Evolutionary conservation across 64 coral and sea anemone species (phyloP), one percentile per base, ranked within the genome.

Genomic region (Pocillopora damicornis): DNA sequence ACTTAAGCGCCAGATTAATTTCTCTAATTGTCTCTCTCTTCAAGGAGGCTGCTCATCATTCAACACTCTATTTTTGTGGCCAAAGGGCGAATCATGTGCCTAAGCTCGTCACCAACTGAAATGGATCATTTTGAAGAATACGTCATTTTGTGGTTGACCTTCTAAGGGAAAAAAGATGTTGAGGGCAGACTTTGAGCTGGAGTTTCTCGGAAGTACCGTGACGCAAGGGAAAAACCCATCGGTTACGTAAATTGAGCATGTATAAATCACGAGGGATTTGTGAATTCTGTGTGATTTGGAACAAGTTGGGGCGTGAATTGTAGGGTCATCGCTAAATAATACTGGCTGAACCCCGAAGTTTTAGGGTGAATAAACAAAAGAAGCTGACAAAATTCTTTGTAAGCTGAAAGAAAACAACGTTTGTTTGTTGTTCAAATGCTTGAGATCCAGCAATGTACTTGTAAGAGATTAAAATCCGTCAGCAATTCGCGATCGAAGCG

Each of bases 341-440:
- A 65, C 20, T 85, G 81, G 81, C 81, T 72, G 65, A 71, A 85
- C 12, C 18, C 64, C 20, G 11, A 13, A 36, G 45, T 42, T 83
- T 68, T 83, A 83, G 68, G 81, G 72, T 42, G 81, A 85, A 85
- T 85, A 73, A 85, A 85, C 81, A 85, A 85, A 72, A 42, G 59
- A 25, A 38, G 56, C 42, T 51, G 22, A 30, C 81, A 37, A 85
- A 85, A 85, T 85, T 63, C 81, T 63, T 20, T 85, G 64, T 83
- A 73, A 85, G 81, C 81, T 85, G 45, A 85, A 85, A 72, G 81
- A 85, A 85, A 85, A 85, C 81, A 85, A 72, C 11, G 20, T 57
- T 59, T 85, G 81, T 85, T 85, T 85, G 65, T 72, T 73, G 63
- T 72, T 66, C 42, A 13, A 37, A 51, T 37, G 81, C 35, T 57